These are phyloP conservation scores for Eufriesea mexicana DNA, from an alignment of 1,140 invertebrate genomes.

Conservation along the genomic window DNA sequence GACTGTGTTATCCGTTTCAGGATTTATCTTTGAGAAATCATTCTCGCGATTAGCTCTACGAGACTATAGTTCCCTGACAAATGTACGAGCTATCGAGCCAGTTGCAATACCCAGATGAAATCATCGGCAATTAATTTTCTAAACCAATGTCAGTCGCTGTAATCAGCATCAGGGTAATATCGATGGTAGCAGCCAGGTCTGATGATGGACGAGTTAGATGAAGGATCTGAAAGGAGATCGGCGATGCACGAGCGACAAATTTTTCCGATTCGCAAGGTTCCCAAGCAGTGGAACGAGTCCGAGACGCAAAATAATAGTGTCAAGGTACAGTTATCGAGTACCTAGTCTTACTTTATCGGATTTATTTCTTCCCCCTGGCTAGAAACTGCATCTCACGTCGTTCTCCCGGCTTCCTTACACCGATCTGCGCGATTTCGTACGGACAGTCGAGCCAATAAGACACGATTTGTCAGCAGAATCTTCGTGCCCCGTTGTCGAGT, in stretches of 20 bases:
- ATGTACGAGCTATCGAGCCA: too few species aligned
- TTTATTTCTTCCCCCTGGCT: conserved; percentile 30
- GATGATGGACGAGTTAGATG: too few species aligned
- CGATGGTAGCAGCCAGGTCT: not conserved
- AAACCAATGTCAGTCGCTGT: not conserved
- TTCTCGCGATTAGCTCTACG: too few species aligned
- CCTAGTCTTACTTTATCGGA: conserved; percentile 41
- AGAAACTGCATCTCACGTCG: not conserved
- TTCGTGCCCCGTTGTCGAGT: not conserved
- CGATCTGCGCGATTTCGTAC: not conserved
- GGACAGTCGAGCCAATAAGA: not conserved
- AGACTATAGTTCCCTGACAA: too few species aligned
- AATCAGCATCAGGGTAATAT: not conserved
- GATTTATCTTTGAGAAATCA: too few species aligned
- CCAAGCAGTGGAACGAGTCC: conserved; percentile 24
- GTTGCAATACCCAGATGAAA: too few species aligned
- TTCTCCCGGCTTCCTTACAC: not conserved
- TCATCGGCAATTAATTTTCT: not conserved
- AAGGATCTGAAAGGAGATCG: too few species aligned
- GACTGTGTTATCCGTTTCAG: too few species aligned
- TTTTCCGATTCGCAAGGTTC: conserved; percentile 22
- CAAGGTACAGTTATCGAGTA: conserved; percentile 62
- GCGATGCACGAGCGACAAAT: not conserved
- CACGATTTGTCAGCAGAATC: not conserved
- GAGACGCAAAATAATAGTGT: conserved; percentile 54